Evolutionary conservation across 2,888 invertebrate species (phyloP), one percentile per base, ranked within the genome.

Genomic region (Rotaria macrura): DNA sequence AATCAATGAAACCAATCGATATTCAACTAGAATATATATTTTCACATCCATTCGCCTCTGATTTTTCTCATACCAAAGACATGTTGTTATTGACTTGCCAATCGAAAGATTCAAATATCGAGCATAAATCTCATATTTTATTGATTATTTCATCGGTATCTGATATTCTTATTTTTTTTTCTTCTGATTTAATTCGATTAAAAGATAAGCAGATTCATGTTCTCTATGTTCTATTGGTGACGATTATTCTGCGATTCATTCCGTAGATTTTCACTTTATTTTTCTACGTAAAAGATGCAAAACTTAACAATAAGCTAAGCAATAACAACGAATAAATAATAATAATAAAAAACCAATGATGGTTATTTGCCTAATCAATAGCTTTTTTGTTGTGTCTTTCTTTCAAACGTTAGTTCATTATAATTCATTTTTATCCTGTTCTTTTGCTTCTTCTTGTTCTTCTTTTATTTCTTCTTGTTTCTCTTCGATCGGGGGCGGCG

Each of bases 291-390:
- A 38, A 65, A 65, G 65, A 65, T 34, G 65, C 65, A 65, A 65
- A 17, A 65, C 14, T 65, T 65, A 65, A 65, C 65, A 65, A 34
- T 34, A 65, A 65, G 65, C 65, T 34, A 38, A 34, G 79, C 43
- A 25, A 79, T 79, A 79, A 79, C 43, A 79, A 79, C 40, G 43
- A 79, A 79, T 43, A 40, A 43, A 79, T 43, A 79, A 20, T 79
- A 79, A 79, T 10, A 79, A 79, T 43, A 79, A 79, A 29, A 65
- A 79, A 79, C 20, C 25, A n/a, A 79, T 79, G 43, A 79, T 25
- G 43, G n/a, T n/a, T 43, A 79, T 79, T 43, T 43, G 79, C 79
- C 40, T 79, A 79, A 79, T 65, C 65, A 65, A 65, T 34, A 34
- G 65, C 34, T 34, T 65, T 25, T 25, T 2, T 54, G 25, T 54